Evolutionary conservation across 2,888 invertebrate species (phyloP).

Genomic region (Geotrupes spiniger): DNA sequence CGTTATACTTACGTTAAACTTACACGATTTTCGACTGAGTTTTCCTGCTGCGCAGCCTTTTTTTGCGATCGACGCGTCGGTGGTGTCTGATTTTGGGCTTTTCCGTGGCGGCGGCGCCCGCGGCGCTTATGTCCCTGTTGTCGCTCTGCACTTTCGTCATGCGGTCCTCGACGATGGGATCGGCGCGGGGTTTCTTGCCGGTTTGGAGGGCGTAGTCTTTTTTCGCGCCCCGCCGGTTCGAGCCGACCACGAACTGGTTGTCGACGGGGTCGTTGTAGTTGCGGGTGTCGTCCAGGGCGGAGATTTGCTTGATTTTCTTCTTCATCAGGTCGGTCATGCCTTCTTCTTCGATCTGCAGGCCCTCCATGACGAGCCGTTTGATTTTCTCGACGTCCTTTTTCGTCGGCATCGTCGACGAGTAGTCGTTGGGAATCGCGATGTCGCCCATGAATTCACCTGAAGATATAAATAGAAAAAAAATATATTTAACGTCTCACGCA

Average conservation of each 20-base stretch:
- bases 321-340: slow-evolving; percentile 72
- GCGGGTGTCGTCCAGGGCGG: slow-evolving; percentile 37
- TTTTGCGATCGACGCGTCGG: slow-evolving; percentile 25
- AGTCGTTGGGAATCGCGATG: slow-evolving; percentile 66
- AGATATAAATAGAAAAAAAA: no score
- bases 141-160: slow-evolving; percentile 58
- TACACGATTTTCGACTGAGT: slow-evolving; percentile 17
- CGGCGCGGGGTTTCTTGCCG: slow-evolving; percentile 5
- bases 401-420: slow-evolving; percentile 29
- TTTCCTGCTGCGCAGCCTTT: slow-evolving; percentile 28
- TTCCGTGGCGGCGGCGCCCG: slow-evolving; percentile 34
- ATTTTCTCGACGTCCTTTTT: slow-evolving; percentile 70
- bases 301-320: slow-evolving; percentile 66
- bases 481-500: no score
- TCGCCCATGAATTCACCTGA: slow-evolving; percentile 80
- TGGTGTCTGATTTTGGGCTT: slow-evolving; percentile 22
- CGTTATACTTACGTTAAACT: slow-evolving; percentile 1
- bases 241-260: slow-evolving; percentile 16
- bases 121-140: slow-evolving; percentile 56
- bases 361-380: slow-evolving; percentile 79
- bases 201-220: slow-evolving; percentile 14
- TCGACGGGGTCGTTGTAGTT: slow-evolving; percentile 45
- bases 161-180: slow-evolving; percentile 47
- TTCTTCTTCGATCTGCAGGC: slow-evolving; percentile 81
- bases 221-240: slow-evolving; percentile 14